These are phyloP conservation scores for Zosterops borbonicus DNA, from an alignment of 2,113 vertebrate species.

Conservation along the genomic window DNA sequence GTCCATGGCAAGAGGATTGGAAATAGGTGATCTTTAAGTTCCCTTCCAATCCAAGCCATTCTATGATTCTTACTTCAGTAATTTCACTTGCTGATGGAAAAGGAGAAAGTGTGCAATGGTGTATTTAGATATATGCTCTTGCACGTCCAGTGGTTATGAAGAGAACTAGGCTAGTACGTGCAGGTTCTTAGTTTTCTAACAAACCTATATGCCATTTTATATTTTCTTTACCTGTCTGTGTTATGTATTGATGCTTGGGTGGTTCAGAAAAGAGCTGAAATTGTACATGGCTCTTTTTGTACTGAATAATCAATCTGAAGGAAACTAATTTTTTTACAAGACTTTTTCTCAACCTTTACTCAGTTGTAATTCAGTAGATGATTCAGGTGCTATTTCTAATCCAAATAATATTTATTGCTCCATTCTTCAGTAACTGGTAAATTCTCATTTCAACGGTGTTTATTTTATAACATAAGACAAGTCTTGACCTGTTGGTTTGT, in stretches of 20 bases:
- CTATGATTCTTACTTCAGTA: neutral
- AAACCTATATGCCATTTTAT: neutral
- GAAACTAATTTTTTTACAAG: neutral
- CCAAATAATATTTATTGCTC: neutral
- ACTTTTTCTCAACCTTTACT: neutral
- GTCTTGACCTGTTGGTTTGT: neutral
- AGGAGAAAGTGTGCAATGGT: too few relatives aligned
- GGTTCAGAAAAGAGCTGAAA: neutral
- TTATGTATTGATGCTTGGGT: neutral
- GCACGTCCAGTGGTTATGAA: neutral
- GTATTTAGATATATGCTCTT: neutral
- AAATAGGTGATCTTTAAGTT: neutral
- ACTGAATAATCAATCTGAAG: neutral
- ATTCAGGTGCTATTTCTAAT: neutral
- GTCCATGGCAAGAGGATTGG: neutral
- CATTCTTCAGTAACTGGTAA: neutral
- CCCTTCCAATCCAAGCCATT: neutral
- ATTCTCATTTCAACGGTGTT: neutral
- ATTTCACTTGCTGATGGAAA: neutral
- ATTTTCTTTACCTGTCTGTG: neutral
- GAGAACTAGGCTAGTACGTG: fast-evolving
- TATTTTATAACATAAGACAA: neutral
- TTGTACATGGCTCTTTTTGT: neutral
- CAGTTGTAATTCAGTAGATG: neutral
- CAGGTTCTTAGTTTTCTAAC: neutral